Base-by-base conservation (phyloP, 2,113 vertebrate genomes). In the Sarotherodon lohbergeri region DNA sequence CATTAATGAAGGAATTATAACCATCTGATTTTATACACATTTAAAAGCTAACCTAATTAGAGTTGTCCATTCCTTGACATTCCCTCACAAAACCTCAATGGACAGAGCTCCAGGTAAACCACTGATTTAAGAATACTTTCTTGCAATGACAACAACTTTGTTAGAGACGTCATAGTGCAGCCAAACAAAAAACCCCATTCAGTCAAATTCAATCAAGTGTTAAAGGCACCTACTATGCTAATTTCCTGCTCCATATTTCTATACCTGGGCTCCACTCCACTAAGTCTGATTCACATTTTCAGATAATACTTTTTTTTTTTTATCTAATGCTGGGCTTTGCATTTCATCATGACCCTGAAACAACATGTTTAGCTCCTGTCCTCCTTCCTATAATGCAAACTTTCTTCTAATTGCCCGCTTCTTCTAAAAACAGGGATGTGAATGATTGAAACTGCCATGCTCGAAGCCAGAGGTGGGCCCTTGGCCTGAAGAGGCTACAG, bases 371-470 rank as follows among this genome's bases (percentile, higher is more conserved):
- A 41, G 39, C 11, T 41, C 9, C 9, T 5, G 12, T 57, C 7
- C 24, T 2, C 3, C 56, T 16, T 57, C 24, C 56, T 1, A 14
- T 59, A 59, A 59, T 29, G 13, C 27, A 59, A 29, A 32, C 56
- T 32, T 59, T 59, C 56, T 59, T 59, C 56, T 59, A 7, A 29
- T 59, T 59, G 56, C 27, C 13, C 9, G 27, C 56, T 29, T 29
- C 2, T 59, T 59, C 13, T 59, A 16, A 59, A 57, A 29, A 29
- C 24, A 59, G 1, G 56, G 56, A 59, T 59, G 24, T 0, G 12
- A 27, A 57, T 29, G 12, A 27, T 14, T 57, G 0, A 57, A 27
- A 57, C 7, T 5, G 55, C 24, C 0, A 4, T 27, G 55, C 0
- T 29, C 4, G 0, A 57, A 57, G 55, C 12, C 24, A 27, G 12